Conservation (phyloP, 2,113 vertebrate genomes). For the Progne subis region DNA sequence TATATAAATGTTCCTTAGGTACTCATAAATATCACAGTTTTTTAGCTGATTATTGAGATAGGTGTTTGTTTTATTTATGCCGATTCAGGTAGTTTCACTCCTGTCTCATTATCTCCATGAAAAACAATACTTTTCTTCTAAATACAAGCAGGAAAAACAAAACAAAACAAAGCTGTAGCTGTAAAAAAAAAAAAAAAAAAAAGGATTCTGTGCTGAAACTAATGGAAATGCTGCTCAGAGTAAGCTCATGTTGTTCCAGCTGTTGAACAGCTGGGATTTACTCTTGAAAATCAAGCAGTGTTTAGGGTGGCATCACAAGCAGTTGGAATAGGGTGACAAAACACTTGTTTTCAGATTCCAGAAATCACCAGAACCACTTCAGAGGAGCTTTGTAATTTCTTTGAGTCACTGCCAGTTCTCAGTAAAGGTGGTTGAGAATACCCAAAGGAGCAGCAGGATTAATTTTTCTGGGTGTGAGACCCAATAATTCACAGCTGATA, state of each 20-base stretch:
- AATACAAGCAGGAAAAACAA: background rate
- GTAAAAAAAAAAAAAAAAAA: background rate
- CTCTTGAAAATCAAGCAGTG: background rate
- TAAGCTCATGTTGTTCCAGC: background rate
- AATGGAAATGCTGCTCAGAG: background rate
- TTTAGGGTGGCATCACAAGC: background rate
- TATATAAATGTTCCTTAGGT: background rate
- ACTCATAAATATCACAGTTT: background rate
- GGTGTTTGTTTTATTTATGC: background rate
- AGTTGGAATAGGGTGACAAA: too few species aligned
- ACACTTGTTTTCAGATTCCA: too few species aligned
- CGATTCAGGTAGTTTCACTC: background rate
- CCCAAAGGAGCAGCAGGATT: background rate
- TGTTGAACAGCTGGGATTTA: background rate
- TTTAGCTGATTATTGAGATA: background rate
- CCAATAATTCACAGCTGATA: background rate
- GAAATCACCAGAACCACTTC: background rate
- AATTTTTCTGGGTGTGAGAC: background rate
- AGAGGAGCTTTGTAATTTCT: background rate
- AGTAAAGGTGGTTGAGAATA: background rate
- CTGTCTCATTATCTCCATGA: background rate
- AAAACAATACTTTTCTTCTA: rapidly evolving
- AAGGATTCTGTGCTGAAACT: background rate
- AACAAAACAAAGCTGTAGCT: too few species aligned
- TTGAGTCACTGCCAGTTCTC: background rate